These are phyloP conservation scores for Hyaena hyaena DNA, from an alignment of 2,113 vertebrate genomes.

Conservation along the genomic window DNA sequence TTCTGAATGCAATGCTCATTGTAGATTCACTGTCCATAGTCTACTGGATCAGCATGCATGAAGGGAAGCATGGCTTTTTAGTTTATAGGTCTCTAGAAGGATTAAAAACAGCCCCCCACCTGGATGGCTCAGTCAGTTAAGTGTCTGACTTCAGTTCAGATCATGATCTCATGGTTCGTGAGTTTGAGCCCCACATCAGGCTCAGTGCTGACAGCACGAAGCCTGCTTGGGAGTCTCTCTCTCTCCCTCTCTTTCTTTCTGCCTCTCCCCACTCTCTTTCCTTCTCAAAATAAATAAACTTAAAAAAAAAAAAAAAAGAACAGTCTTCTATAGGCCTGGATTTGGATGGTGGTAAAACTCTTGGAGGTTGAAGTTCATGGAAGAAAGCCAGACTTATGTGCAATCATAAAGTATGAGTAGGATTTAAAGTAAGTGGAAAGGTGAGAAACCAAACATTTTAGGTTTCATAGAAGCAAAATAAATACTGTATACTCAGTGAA, in stretches of 20 bases:
- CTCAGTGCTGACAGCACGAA: too few relatives aligned
- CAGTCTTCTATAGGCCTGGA: not conserved
- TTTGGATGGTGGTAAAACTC: not conserved
- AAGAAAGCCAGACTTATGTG: not conserved
- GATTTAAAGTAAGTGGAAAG: conserved; percentile 12
- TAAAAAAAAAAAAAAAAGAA: too few relatives aligned
- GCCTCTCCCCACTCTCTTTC: too few relatives aligned
- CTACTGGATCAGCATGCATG: not conserved
- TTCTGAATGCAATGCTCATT: not conserved
- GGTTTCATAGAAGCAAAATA: not conserved
- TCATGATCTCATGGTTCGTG: too few relatives aligned
- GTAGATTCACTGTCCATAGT: not conserved
- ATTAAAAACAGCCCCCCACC: not conserved
- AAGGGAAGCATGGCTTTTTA: not conserved
- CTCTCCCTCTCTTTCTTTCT: too few relatives aligned
- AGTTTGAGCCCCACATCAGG: too few relatives aligned
- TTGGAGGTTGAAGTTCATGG: not conserved
- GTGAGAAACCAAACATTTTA: not conserved
- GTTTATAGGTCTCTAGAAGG: not conserved
- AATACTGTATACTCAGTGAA: not conserved
- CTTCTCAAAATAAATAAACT: too few relatives aligned
- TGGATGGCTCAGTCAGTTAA: too few relatives aligned
- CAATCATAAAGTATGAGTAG: not conserved
- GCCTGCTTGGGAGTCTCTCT: too few relatives aligned
- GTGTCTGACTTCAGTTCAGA: too few relatives aligned